Evolutionary conservation across 2,888 invertebrate species (phyloP).

Genomic region (Syritta pipiens): DNA sequence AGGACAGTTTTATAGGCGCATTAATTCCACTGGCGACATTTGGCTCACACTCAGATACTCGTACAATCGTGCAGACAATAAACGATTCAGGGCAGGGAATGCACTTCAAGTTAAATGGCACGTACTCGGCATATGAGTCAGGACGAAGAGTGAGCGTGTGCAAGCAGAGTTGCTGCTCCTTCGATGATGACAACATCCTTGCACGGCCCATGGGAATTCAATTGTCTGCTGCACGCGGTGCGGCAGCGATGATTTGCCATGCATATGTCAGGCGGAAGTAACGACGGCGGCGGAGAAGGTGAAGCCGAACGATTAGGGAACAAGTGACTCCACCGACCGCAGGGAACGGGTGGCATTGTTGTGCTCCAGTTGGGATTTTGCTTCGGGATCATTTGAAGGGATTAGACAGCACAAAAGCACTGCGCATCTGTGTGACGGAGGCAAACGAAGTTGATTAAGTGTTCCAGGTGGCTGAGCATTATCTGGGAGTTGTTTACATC

Average conservation of each 20-base stretch:
- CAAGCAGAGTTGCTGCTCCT: not conserved
- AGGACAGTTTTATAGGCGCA: constrained; percentile 58
- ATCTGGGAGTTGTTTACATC: too few relatives aligned
- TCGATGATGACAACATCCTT: constrained; percentile 46
- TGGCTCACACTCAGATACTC: constrained; percentile 32
- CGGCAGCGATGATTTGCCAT: constrained; percentile 17
- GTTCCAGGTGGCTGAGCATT: too few relatives aligned
- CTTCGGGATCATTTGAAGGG: too few relatives aligned
- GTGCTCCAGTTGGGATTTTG: too few relatives aligned
- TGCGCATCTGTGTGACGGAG: too few relatives aligned
- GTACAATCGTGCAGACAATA: too few relatives aligned
- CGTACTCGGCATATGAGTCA: constrained; percentile 30
- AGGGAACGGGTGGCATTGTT: too few relatives aligned
- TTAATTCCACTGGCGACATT: constrained; percentile 58
- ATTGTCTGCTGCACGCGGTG: constrained; percentile 43
- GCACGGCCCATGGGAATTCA: constrained; percentile 50
- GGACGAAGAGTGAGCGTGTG: not conserved
- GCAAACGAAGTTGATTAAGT: too few relatives aligned
- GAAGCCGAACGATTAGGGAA: too few relatives aligned
- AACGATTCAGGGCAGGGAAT: too few relatives aligned
- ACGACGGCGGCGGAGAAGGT: constrained; percentile 47
- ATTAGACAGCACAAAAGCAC: too few relatives aligned
- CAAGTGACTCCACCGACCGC: too few relatives aligned
- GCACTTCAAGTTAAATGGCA: constrained; percentile 43
- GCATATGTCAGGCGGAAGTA: constrained; percentile 53